Percentiles rank a stretch among this genome's conserved stretches.
These are phyloP conservation scores for Crotalus helleri DNA, from an alignment of 2,113 vertebrate species.

Conservation along the genomic window DNA sequence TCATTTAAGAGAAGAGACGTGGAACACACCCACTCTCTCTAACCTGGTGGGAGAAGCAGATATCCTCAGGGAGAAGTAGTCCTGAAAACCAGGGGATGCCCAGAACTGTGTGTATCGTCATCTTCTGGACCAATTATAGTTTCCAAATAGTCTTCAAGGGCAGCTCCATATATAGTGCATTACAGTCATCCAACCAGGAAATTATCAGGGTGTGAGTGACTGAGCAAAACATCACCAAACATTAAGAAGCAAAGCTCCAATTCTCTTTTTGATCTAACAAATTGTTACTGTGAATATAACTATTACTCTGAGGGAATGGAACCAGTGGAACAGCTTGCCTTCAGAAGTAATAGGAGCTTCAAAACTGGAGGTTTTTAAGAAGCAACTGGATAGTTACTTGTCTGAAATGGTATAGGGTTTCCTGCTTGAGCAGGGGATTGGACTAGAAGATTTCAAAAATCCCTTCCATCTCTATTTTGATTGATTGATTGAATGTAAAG, in stretches of 20 bases:
- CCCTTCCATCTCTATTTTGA: too few relatives aligned
- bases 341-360: too few relatives aligned
- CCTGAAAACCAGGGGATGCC: neutral
- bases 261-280: neutral
- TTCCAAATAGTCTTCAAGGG: neutral
- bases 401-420: too few relatives aligned
- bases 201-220: neutral
- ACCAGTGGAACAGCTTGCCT: too few relatives aligned
- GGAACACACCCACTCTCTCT: neutral
- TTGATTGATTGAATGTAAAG: neutral
- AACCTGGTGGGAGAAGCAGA: neutral
- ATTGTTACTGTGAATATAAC: neutral
- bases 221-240: neutral
- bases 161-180: neutral
- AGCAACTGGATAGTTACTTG: too few relatives aligned
- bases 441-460: too few relatives aligned
- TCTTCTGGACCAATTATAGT: neutral
- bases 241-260: neutral
- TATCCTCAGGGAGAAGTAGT: neutral
- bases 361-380: too few relatives aligned
- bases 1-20: neutral
- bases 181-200: neutral
- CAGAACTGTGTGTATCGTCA: neutral
- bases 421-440: too few relatives aligned
- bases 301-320: neutral